A percentile compares a stretch with the other conserved stretches of the same genome.
phyloP scores from a whole-genome alignment of 2,113 vertebrate species.

The Ramphastos sulfuratus region DNA sequence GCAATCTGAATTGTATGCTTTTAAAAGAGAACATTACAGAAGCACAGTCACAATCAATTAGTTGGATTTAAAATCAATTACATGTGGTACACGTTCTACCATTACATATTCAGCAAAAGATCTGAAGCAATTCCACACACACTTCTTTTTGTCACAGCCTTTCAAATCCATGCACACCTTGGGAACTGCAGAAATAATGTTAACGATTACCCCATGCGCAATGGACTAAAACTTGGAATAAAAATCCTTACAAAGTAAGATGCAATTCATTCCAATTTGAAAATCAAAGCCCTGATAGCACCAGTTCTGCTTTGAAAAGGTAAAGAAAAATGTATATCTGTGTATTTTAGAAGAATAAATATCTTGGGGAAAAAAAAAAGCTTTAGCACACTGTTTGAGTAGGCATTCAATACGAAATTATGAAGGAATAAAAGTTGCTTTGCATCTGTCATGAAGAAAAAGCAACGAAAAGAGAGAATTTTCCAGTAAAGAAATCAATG shows the following conservation, averaged over 20 bases:
- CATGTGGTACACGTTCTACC: background rate
- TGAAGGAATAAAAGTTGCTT: conserved; percentile 48
- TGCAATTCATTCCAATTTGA: background rate
- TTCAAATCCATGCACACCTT: background rate
- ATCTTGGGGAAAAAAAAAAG: background rate
- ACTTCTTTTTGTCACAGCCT: background rate
- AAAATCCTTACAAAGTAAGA: background rate
- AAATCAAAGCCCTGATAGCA: background rate
- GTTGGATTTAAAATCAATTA: background rate
- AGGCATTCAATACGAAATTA: conserved; percentile 34
- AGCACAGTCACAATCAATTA: background rate
- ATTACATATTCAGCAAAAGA: conserved; percentile 23
- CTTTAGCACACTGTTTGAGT: conserved; percentile 3
- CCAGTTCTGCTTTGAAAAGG: background rate
- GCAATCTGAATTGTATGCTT: background rate
- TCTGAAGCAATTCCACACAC: background rate
- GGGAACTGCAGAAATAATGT: conserved; percentile 1
- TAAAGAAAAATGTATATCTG: background rate
- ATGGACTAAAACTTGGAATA: background rate
- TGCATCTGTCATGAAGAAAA: conserved; percentile 35
- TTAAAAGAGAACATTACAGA: background rate
- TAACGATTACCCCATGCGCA: background rate
- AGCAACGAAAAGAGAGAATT: conserved; percentile 19
- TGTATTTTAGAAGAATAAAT: background rate
- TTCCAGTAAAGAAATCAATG: conserved; percentile 37